These are phyloP conservation scores for Caenorhabditis sp. DNA, from an alignment of 2,888 invertebrate species.

Conservation along the genomic window DNA sequence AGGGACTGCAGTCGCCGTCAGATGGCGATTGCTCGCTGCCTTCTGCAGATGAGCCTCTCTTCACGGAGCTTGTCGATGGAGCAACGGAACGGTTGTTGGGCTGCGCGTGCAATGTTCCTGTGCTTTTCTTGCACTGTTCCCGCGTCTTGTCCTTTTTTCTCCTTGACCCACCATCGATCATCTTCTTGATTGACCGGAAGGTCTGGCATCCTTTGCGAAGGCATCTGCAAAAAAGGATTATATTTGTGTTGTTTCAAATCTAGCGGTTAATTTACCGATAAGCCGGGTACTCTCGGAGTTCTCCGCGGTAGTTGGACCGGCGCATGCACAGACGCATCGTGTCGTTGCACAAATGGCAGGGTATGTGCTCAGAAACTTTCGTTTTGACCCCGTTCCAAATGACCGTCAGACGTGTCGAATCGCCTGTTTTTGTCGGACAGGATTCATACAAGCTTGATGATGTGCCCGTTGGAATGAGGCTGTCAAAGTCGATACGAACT, in stretches of 20 bases:
- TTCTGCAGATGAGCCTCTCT: no score
- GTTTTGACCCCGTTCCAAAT: not conserved
- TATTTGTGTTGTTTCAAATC: not conserved
- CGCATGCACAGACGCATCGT: slow-evolving; percentile 36
- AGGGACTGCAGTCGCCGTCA: no score
- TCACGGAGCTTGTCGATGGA: no score
- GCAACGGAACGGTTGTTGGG: no score
- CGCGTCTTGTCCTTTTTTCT: no score
- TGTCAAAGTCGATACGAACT: no score
- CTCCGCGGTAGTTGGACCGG: slow-evolving; percentile 28
- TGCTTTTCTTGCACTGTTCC: no score
- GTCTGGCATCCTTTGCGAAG: slow-evolving; percentile 50
- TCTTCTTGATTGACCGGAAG: slow-evolving; percentile 36
- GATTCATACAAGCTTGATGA: no score
- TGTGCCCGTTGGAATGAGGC: no score
- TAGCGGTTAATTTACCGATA: slow-evolving; percentile 19
- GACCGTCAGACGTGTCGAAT: not conserved
- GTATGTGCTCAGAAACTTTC: slow-evolving; percentile 4
- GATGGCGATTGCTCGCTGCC: no score
- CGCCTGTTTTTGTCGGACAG: not conserved
- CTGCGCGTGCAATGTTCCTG: no score
- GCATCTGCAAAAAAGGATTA: slow-evolving; percentile 27
- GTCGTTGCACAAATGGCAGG: slow-evolving; percentile 16
- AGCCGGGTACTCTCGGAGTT: slow-evolving; percentile 34
- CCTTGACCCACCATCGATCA: no score